phyloP scores from a whole-genome alignment of 2,888 invertebrate species.

The Cerceris ruficornis region DNA sequence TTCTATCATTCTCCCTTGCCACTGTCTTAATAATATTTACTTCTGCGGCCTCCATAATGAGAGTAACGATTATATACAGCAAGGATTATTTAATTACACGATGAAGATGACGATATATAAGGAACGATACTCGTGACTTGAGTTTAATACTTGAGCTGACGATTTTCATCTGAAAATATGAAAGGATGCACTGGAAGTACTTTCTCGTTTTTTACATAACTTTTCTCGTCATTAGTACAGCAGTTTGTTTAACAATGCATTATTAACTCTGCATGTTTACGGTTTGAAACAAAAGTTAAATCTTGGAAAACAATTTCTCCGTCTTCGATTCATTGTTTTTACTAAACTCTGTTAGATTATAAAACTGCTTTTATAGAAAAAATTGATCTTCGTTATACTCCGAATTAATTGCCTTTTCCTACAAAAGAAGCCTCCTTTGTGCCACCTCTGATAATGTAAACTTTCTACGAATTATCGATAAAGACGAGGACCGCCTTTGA shows the following conservation, averaged over 20 bases:
- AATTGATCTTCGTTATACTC: not conserved
- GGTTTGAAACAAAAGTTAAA: too few relatives aligned
- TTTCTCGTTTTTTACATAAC: too few relatives aligned
- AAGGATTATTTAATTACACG: not conserved
- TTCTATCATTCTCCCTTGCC: slow-evolving; percentile 6
- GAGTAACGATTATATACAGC: slow-evolving; percentile 13
- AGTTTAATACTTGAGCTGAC: not conserved
- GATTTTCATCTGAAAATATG: not conserved
- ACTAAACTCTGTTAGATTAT: not conserved
- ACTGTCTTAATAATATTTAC: slow-evolving; percentile 40
- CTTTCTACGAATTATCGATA: slow-evolving; percentile 25
- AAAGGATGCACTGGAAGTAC: too few relatives aligned
- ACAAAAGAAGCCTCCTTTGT: not conserved
- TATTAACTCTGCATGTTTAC: too few relatives aligned
- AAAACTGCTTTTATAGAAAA: not conserved
- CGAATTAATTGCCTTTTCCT: not conserved
- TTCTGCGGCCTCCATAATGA: slow-evolving; percentile 11
- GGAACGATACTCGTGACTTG: not conserved
- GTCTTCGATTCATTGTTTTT: not conserved
- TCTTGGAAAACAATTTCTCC: not conserved
- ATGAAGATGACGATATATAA: not conserved
- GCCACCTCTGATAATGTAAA: slow-evolving; percentile 15
- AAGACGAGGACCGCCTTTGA: slow-evolving; percentile 17
- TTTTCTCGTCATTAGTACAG: too few relatives aligned
- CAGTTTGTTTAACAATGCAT: too few relatives aligned